Evolutionary conservation across 2,113 vertebrate species (phyloP).

Genomic region (Loxodonta africana): DNA sequence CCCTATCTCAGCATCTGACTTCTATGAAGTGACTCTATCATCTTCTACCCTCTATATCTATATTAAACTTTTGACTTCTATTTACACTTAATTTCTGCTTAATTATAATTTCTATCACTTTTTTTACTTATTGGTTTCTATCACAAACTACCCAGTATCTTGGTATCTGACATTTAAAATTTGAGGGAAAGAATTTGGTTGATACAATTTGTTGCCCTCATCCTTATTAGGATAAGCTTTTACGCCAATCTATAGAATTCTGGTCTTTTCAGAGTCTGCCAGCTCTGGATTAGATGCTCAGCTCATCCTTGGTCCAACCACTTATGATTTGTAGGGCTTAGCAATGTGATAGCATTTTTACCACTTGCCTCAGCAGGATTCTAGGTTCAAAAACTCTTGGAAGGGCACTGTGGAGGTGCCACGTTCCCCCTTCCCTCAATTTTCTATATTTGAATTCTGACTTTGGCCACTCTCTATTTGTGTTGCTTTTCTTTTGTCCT

Average conservation of each 20-base stretch:
- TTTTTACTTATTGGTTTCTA: neutral
- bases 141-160: neutral
- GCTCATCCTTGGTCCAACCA: neutral
- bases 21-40: too few species aligned
- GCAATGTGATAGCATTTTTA: neutral
- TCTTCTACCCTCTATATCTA: too few species aligned
- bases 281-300: neutral
- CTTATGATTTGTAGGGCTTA: too few species aligned
- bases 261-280: neutral
- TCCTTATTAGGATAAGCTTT: neutral
- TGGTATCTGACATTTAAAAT: neutral
- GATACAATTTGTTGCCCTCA: neutral
- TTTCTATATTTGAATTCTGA: neutral
- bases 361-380: neutral
- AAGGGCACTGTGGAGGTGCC: neutral
- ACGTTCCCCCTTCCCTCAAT: neutral
- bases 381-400: neutral
- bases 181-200: neutral
- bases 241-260: neutral
- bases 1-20: too few species aligned
- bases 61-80: too few species aligned
- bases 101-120: neutral
- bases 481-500: neutral
- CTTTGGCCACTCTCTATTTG: neutral
- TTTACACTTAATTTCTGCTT: neutral